Evolutionary conservation across 1,140 invertebrate genomes (phyloP).

Genomic region (Calephelis virginiensis): DNA sequence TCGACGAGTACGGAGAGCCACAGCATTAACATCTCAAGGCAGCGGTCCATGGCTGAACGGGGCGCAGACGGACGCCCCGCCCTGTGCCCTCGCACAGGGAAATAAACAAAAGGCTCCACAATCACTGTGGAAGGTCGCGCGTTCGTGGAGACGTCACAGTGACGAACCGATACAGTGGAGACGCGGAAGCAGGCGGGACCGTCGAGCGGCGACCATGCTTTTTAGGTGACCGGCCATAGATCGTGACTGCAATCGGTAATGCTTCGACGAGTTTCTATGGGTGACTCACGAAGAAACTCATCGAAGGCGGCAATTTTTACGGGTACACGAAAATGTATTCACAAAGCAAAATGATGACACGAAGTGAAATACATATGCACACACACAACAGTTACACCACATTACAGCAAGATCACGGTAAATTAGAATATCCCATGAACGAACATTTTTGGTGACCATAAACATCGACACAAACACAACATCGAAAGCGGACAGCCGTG

Average conservation of each 20-base stretch:
- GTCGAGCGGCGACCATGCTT: background rate
- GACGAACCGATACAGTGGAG: conserved; percentile 15
- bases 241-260: conserved; percentile 29
- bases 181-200: conserved; percentile 20
- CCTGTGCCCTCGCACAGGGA: background rate
- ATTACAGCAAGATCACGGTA: background rate
- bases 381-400: background rate
- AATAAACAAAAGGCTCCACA: background rate
- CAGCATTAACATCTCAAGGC: conserved; percentile 5
- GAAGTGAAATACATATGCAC: background rate
- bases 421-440: conserved; percentile 1
- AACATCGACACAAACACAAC: conserved; percentile 4
- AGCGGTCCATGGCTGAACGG: conserved; percentile 5
- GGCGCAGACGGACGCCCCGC: background rate
- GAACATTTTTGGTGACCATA: background rate
- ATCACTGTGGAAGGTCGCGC: conserved; percentile 20
- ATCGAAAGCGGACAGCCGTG: conserved; percentile 1
- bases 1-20: conserved; percentile 6
- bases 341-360: conserved; percentile 1
- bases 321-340: background rate
- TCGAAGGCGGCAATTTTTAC: background rate
- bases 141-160: conserved; percentile 24
- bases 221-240: conserved; percentile 20
- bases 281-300: background rate
- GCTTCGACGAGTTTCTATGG: conserved; percentile 13